Percentiles rank a stretch among this genome's conserved stretches.
Evolutionary conservation across 2,888 invertebrate genomes (phyloP).

Genomic region (Sclerodermus sp.): DNA sequence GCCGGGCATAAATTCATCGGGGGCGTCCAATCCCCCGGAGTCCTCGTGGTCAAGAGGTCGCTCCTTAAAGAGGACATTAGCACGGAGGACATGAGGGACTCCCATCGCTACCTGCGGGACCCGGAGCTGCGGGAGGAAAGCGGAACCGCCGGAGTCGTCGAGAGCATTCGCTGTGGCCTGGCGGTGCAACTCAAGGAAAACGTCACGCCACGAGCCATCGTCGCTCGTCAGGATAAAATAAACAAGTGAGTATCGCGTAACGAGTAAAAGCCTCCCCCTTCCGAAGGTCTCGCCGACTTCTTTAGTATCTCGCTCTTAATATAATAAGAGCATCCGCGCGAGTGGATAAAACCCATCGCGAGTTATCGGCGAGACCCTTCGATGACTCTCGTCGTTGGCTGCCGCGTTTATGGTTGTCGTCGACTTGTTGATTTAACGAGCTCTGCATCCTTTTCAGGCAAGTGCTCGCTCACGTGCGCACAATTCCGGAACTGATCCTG

Average conservation of each 20-base stretch:
- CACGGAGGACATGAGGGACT: conserved; percentile 51
- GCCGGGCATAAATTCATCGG: conserved; percentile 90
- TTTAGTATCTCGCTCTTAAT: too few species aligned
- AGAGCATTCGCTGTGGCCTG: conserved; percentile 81
- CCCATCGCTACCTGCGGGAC: conserved; percentile 58
- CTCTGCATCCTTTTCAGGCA: conserved; percentile 65
- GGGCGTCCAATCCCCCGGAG: conserved; percentile 82
- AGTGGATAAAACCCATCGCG: too few species aligned
- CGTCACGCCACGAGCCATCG: conserved; percentile 73
- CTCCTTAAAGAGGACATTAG: conserved; percentile 58
- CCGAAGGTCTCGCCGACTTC: too few species aligned
- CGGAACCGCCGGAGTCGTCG: conserved; percentile 75
- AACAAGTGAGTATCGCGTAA: conserved; percentile 66
- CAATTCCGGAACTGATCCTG: conserved; percentile 77
- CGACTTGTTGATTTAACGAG: too few species aligned
- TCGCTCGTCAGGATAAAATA: conserved; percentile 71
- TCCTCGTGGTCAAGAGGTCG: conserved; percentile 62
- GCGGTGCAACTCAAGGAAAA: conserved; percentile 85
- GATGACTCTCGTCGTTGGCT: too few species aligned
- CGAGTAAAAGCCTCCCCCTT: too few species aligned
- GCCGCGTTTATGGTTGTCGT: too few species aligned
- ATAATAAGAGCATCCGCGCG: too few species aligned
- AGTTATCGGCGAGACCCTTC: too few species aligned
- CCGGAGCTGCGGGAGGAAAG: conserved; percentile 73
- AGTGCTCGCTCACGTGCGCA: conserved; percentile 76